Evolutionary conservation across 2,113 vertebrate species (phyloP).

Genomic region (Atlantisia rogersi): DNA sequence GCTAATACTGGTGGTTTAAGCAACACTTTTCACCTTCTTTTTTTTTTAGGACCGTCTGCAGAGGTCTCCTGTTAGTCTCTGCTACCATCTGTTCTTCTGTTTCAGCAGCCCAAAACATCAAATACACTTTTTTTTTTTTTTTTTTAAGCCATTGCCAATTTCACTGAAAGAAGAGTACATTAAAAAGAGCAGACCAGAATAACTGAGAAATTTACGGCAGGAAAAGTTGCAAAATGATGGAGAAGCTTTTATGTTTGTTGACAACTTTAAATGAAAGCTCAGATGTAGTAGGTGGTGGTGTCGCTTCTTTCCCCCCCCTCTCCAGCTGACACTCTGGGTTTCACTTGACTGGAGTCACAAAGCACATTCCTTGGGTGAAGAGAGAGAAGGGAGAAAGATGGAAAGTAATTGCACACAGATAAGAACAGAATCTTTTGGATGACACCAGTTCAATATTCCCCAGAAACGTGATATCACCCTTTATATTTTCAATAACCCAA

Average conservation of each 20-base stretch:
- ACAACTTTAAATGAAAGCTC: slow-evolving; percentile 45
- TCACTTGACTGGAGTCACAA: neutral
- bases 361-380: neutral
- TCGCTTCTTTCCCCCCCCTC: neutral
- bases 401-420: neutral
- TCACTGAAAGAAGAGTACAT: neutral
- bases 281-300: neutral
- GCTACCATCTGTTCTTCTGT: slow-evolving; percentile 32
- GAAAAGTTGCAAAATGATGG: neutral
- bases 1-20: neutral
- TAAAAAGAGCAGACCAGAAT: neutral
- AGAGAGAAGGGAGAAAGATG: neutral
- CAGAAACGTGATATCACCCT: neutral
- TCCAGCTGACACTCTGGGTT: neutral
- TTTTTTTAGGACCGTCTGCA: neutral
- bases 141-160: slow-evolving; percentile 8
- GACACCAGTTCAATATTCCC: neutral
- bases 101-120: slow-evolving; percentile 18
- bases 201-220: neutral
- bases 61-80: slow-evolving; percentile 13
- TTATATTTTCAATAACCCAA: slow-evolving; percentile 9
- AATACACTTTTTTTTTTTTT: neutral
- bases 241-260: slow-evolving; percentile 20
- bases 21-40: neutral
- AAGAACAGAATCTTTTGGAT: neutral